Conservation (phyloP, 92 coral and sea anemone genomes). For the Meandrina meandrites region DNA sequence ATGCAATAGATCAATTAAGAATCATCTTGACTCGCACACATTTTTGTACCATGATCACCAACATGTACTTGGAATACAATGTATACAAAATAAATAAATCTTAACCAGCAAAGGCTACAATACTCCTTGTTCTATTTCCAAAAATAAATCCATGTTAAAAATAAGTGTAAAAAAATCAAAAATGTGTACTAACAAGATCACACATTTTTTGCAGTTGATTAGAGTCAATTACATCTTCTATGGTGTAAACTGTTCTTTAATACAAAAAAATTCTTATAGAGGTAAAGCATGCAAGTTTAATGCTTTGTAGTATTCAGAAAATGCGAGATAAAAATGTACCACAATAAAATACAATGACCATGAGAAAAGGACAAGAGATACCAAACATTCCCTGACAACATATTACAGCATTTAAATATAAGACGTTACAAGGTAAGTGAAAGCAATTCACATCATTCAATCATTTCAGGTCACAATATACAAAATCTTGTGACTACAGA, state of each 20-base stretch:
- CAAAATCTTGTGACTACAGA: slow-evolving; percentile 12
- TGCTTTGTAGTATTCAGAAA: background rate
- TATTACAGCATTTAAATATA: background rate
- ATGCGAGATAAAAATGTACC: background rate
- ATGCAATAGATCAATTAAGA: background rate
- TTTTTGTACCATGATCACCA: background rate
- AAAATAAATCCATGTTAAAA: background rate
- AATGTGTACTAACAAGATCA: slow-evolving; percentile 6
- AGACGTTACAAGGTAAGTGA: background rate
- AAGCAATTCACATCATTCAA: background rate
- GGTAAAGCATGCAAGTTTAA: background rate
- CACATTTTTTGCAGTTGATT: background rate
- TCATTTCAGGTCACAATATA: background rate
- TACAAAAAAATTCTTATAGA: background rate
- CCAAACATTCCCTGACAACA: slow-evolving; percentile 1
- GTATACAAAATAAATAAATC: background rate
- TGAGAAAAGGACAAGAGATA: background rate
- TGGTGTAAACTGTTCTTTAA: background rate
- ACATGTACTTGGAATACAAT: background rate
- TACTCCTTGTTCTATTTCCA: background rate
- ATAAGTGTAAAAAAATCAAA: background rate
- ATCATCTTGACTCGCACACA: background rate
- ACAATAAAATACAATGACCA: background rate
- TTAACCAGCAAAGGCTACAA: background rate
- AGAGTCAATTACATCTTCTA: background rate